phyloP scores from a whole-genome alignment of 2,113 vertebrate species.

The Garra rufa region DNA sequence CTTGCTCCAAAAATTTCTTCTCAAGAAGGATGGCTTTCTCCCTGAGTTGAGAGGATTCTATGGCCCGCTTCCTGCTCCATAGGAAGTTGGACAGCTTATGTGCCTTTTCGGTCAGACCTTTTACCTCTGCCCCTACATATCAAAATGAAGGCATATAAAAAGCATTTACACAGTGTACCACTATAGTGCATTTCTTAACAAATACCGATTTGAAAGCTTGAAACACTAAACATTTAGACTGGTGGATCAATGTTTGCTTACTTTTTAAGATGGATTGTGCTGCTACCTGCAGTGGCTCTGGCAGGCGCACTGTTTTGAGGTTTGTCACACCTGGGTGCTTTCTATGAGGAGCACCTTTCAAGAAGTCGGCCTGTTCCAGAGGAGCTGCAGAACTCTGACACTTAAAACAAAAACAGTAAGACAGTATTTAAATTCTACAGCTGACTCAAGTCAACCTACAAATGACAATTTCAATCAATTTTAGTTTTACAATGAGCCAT shows the following conservation, averaged over 20 bases:
- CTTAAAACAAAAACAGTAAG: conserved; percentile 54
- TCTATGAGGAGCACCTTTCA: conserved; percentile 76
- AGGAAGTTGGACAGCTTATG: conserved; percentile 78
- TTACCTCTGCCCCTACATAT: conserved; percentile 70
- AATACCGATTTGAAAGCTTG: not conserved
- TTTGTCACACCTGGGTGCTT: conserved; percentile 83
- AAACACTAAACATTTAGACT: not conserved
- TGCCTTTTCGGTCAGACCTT: conserved; percentile 65
- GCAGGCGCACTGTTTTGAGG: conserved; percentile 75
- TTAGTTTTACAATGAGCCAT: not conserved
- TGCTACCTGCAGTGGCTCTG: conserved; percentile 70
- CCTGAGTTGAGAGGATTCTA: conserved; percentile 73
- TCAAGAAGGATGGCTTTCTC: conserved; percentile 75
- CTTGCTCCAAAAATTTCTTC: conserved; percentile 67
- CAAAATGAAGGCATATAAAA: not conserved
- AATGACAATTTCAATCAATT: not conserved
- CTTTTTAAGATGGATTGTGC: conserved; percentile 74
- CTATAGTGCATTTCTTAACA: not conserved
- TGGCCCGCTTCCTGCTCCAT: conserved; percentile 84
- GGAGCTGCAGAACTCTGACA: conserved; percentile 63
- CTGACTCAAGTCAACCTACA: not conserved
- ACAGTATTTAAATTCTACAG: not conserved
- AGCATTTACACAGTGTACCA: not conserved
- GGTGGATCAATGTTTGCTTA: conserved; percentile 55
- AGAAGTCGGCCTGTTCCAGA: conserved; percentile 70